phyloP scores from a whole-genome alignment of 2,888 invertebrate genomes.

The Stomorhina lunata region DNA sequence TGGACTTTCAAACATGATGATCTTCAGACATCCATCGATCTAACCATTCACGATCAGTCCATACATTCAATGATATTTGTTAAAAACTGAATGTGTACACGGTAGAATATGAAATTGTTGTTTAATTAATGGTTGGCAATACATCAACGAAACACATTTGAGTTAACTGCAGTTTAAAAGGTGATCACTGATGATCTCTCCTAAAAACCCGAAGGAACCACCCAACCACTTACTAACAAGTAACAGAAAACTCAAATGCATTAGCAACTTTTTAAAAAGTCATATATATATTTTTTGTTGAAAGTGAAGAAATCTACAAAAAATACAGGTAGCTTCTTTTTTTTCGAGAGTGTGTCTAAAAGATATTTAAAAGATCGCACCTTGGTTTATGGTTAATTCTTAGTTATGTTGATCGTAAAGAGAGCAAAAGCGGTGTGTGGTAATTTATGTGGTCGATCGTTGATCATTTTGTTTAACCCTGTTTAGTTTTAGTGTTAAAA shows the following conservation, averaged over 20 bases:
- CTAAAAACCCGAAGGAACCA: too few relatives aligned
- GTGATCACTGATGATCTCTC: slow-evolving; percentile 38
- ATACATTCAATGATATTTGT: slow-evolving; percentile 27
- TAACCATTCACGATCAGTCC: background rate
- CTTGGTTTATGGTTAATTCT: background rate
- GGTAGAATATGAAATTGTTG: slow-evolving; percentile 45
- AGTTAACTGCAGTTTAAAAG: slow-evolving; percentile 21
- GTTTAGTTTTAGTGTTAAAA: slow-evolving; percentile 1
- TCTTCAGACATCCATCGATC: background rate
- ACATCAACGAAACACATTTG: slow-evolving; percentile 56
- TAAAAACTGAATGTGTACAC: too few relatives aligned
- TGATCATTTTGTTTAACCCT: background rate
- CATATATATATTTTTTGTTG: background rate
- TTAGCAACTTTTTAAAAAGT: slow-evolving; percentile 33
- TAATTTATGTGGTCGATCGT: background rate
- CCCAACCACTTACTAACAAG: background rate
- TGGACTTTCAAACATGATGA: slow-evolving; percentile 38
- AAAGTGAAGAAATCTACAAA: slow-evolving; percentile 21
- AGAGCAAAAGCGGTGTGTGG: background rate
- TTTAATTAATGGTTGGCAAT: slow-evolving; percentile 62
- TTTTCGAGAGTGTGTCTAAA: background rate
- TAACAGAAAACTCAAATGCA: slow-evolving; percentile 19
- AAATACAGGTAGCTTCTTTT: slow-evolving; percentile 54
- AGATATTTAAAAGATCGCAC: slow-evolving; percentile 33
- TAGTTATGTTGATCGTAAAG: background rate